Base-by-base conservation (phyloP, 2,888 invertebrate genomes). In the Lampropteryx suffumata region DNA sequence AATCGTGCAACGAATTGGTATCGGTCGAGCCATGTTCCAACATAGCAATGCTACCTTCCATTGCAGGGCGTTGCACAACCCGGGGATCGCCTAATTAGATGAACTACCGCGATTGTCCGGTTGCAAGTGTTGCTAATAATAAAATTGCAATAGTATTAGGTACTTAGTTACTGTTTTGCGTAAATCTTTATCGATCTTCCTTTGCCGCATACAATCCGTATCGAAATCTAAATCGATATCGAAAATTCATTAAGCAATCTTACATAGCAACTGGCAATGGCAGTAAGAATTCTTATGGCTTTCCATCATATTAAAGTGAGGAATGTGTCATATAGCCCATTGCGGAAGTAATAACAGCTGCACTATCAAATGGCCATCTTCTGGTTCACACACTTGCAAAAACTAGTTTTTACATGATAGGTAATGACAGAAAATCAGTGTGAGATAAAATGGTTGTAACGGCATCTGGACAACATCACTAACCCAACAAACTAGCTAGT, bases 11-110 rank as follows among this genome's bases (percentile, higher is more conserved):
- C 40, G 57, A 54, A 56, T 60, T 41, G 55, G 47, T 57, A 58
- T 50, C 50, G 62, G 58, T 51, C 50, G 43, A 57, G 53, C 48
- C 61, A 59, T 65, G 64, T 64, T 66, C 62, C 61, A 57, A 48
- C 43, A 61, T 70, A 67, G 70, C 73, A 65, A 52, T 37, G 53
- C 50, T 40, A 55, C 51, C 53, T 54, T 45, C 52, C 33, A 56
- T 51, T 44, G 50, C 50, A 49, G 46, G 47, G 50, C 45, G 59
- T 75, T 75, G 64, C 73, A 55, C 65, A 73, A 74, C 55, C 46
- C 57, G 61, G 65, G 61, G 64, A 69, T 71, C 65, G 62, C 67
- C 77, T 76, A 83, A 84, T 83, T 83, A 83, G 75, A 78, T 79
- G 73, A 73, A 68, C 67, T 65, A 69, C 62, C 66, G 62, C 73